Evolutionary conservation across 2,113 vertebrate species (phyloP).

Genomic region (Pampusana beccarii): DNA sequence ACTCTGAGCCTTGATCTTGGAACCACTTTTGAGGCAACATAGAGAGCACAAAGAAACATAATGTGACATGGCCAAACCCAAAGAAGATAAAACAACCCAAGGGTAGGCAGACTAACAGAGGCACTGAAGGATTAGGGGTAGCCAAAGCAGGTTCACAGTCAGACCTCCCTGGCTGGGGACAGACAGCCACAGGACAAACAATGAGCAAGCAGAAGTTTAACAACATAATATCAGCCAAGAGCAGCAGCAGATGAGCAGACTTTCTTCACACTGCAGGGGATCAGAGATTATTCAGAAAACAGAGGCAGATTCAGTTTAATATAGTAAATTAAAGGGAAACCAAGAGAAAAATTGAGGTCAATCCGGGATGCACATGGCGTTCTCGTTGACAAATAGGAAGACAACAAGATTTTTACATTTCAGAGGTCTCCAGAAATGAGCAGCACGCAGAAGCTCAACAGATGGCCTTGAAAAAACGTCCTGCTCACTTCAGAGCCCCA

Average conservation of each 20-base stretch:
- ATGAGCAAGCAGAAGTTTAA: not conserved
- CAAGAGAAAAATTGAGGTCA: constrained; percentile 35
- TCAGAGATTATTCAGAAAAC: constrained; percentile 28
- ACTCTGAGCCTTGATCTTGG: not conserved
- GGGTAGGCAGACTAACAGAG: not conserved
- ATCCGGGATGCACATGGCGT: not conserved
- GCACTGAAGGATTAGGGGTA: not conserved
- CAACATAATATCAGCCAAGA: not conserved
- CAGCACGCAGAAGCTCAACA: constrained; percentile 46
- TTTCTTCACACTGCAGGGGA: constrained; percentile 31
- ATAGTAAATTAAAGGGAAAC: constrained; percentile 25
- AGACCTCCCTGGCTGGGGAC: not conserved
- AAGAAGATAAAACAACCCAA: not conserved
- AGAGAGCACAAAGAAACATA: not conserved
- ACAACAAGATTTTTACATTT: not conserved
- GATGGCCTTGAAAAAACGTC: constrained; percentile 11
- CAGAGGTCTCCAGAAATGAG: constrained; percentile 25
- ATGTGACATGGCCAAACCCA: not conserved
- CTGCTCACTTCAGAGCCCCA: constrained; percentile 28
- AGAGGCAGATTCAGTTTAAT: constrained; percentile 13
- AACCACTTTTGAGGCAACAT: not conserved
- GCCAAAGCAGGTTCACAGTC: not conserved
- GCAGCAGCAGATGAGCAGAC: constrained; percentile 24
- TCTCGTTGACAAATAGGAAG: not conserved
- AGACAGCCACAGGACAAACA: not conserved